Conservation (phyloP, 2,797 vertebrate species). For the Hypotaenidia okinawae region DNA sequence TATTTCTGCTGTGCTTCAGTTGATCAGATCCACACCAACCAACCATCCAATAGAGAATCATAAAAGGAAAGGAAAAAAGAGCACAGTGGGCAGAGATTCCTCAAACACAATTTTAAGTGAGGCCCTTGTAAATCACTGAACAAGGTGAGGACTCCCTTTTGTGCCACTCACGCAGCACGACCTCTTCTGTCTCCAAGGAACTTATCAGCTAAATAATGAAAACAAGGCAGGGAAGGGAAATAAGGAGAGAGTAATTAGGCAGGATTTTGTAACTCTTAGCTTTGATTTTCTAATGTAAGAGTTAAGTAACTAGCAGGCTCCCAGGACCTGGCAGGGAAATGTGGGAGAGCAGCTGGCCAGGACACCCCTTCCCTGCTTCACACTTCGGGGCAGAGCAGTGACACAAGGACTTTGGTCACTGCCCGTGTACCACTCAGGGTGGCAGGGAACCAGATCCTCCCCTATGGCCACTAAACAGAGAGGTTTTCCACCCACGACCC, state of each 20-base stretch:
- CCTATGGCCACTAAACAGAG: neutral
- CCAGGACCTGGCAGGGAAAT: neutral
- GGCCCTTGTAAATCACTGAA: neutral
- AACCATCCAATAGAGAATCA: neutral
- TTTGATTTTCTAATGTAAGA: neutral
- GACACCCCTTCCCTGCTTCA: rapidly evolving
- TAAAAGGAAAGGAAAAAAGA: neutral
- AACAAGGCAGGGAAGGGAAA: neutral
- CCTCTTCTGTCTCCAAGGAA: neutral
- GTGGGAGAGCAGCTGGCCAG: neutral
- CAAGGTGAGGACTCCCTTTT: neutral
- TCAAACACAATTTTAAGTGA: neutral
- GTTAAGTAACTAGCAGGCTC: neutral
- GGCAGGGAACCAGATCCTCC: neutral
- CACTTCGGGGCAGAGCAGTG: rapidly evolving
- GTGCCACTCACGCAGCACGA: neutral
- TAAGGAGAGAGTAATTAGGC: neutral
- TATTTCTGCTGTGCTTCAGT: neutral
- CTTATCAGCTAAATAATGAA: neutral
- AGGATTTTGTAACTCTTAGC: neutral
- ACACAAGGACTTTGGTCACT: rapidly evolving
- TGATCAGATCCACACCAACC: neutral
- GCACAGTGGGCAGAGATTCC: neutral
- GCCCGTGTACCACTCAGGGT: rapidly evolving
- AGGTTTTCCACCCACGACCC: neutral